Evolutionary conservation across 1,140 invertebrate genomes (phyloP).

Genomic region (Nilaparvata lugens): DNA sequence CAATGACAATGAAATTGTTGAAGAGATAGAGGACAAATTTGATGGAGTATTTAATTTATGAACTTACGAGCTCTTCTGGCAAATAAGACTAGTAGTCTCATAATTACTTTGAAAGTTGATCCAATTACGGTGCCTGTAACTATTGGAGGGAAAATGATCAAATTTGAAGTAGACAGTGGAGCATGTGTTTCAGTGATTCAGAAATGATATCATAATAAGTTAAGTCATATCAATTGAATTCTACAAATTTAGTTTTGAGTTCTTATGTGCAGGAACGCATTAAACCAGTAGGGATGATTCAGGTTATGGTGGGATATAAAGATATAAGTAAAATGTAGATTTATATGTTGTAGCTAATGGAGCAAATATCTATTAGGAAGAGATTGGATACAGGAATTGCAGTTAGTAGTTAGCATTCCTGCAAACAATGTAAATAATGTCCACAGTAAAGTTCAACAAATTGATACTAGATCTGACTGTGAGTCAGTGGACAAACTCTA

Average conservation of each 20-base stretch:
- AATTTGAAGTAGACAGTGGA: constrained; percentile 4
- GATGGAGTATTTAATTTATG: neutral
- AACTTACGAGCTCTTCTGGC: neutral
- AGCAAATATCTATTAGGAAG: neutral
- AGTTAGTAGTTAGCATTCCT: too few relatives aligned
- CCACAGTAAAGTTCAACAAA: too few relatives aligned
- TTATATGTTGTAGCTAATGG: constrained; percentile 4
- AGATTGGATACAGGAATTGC: neutral
- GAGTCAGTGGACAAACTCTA: neutral
- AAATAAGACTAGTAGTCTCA: neutral
- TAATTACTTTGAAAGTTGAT: neutral
- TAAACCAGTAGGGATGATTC: neutral
- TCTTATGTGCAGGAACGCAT: neutral
- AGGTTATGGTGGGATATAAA: neutral
- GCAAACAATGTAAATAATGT: too few relatives aligned
- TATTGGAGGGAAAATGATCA: neutral
- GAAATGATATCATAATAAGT: neutral
- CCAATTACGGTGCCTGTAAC: neutral
- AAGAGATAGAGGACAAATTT: too few relatives aligned
- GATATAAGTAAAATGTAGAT: neutral
- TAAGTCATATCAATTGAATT: neutral
- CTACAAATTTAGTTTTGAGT: constrained; percentile 1
- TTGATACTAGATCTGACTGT: too few relatives aligned
- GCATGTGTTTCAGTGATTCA: neutral
- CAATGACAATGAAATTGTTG: neutral